Evolutionary conservation across 2,888 invertebrate genomes (phyloP), one percentile per base, ranked within the genome.

Genomic region (Stegana nigrithorax): DNA sequence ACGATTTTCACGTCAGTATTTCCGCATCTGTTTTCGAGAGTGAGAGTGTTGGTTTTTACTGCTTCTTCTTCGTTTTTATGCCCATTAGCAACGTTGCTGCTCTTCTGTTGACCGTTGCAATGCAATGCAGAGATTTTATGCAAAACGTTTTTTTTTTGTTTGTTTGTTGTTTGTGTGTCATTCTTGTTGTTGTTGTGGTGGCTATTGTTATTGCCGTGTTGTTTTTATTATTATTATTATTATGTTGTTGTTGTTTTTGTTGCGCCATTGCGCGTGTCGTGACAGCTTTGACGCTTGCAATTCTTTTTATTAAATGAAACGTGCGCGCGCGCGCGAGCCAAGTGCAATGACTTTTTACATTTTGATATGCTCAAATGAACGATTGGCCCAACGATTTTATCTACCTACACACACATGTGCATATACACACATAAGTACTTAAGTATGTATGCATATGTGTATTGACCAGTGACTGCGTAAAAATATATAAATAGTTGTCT

Each of bases 281-380:
- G 14, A 39, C 14, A 39, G 14, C 39, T 25, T 44, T 47, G 21
- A 47, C n/a, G 21, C 23, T 21, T 25, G 25, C 23, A 23, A 23
- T 47, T 47, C 25, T 47, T 23, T 47, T 47, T 21, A 47, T 47
- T 47, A 47, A 47, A 47, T 47, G 47, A 21, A 47, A 25, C 25
- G 25, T 47, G 47, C n/a, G 25, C 4, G 36, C 5, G 36, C 10
- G 36, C 36, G 36, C 36, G n/a, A 10, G 36, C 47, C 47, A 47
- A 47, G 47, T 47, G 25, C 47, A 47, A 23, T 47, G 47, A 47
- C 47, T 21, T 21, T 47, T 47, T 47, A 23, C 23, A n/a, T n/a
- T n/a, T n/a, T n/a, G n/a, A n/a, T n/a, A n/a, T n/a, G n/a, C n/a
- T n/a, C n/a, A n/a, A n/a, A n/a, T n/a, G n/a, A n/a, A n/a, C n/a